These are phyloP conservation scores for Notoglanidium macrostoma DNA, from an alignment of 2,797 vertebrate genomes.

Conservation along the genomic window DNA sequence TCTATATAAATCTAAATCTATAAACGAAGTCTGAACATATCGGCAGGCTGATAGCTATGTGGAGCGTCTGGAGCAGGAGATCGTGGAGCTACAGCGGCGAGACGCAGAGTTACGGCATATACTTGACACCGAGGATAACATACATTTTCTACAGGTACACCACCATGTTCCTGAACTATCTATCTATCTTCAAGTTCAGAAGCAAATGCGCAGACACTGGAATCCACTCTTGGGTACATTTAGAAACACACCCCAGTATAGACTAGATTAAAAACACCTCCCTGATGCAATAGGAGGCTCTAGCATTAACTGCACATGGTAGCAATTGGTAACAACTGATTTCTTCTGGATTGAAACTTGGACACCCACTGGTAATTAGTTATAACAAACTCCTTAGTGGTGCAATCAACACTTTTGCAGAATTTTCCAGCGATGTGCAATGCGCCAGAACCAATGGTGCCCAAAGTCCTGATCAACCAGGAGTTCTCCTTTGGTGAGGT, in stretches of 20 bases:
- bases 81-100: slow-evolving; percentile 76
- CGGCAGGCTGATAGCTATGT: slow-evolving; percentile 75
- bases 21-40: not conserved
- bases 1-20: not conserved
- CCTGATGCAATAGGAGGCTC: too few species aligned
- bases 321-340: not conserved
- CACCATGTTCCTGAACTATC: not conserved
- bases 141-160: slow-evolving; percentile 77
- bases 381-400: not conserved
- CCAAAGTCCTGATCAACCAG: slow-evolving; percentile 80
- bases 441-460: slow-evolving; percentile 77
- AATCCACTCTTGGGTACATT: not conserved
- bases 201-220: not conserved
- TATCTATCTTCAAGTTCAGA: not conserved
- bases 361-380: not conserved
- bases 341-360: too few species aligned
- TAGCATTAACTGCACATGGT: not conserved
- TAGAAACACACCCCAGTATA: not conserved
- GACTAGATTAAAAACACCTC: not conserved
- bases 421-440: slow-evolving; percentile 76
- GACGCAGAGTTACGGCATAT: slow-evolving; percentile 72
- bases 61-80: slow-evolving; percentile 83
- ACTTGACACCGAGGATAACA: slow-evolving; percentile 75
- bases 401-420: slow-evolving; percentile 54
- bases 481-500: slow-evolving; percentile 81